Evolutionary conservation across 2,797 vertebrate genomes (phyloP).

Genomic region (Sternarchorhynchus goeldii): DNA sequence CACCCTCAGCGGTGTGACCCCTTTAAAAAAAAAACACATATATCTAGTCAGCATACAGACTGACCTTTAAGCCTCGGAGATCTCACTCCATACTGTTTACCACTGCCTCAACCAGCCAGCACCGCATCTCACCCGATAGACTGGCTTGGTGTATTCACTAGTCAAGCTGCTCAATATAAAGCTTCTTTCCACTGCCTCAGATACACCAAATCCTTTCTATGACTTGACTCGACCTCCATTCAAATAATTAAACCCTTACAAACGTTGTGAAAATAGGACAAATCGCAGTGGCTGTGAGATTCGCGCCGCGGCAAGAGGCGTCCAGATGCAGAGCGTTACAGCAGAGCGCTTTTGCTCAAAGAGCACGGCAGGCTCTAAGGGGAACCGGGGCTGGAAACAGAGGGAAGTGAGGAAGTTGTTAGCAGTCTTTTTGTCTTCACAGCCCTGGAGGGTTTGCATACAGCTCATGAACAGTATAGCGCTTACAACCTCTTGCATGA

Average conservation of each 20-base stretch:
- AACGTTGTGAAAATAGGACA: neutral
- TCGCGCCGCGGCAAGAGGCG: conserved; percentile 3
- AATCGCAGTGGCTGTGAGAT: neutral
- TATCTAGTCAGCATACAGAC: neutral
- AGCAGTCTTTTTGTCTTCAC: conserved; percentile 42
- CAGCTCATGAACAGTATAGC: conserved; percentile 23
- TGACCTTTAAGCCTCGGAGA: neutral
- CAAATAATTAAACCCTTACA: neutral
- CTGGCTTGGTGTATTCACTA: neutral
- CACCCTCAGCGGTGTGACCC: neutral
- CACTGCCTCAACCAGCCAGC: neutral
- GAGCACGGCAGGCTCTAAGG: conserved; percentile 27
- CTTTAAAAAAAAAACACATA: neutral
- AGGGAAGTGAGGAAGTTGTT: conserved; percentile 28
- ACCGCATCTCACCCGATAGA: neutral
- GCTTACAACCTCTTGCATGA: conserved; percentile 43
- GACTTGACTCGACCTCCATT: conserved; percentile 10
- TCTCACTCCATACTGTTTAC: neutral
- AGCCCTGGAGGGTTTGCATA: conserved; percentile 35
- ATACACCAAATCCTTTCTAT: no score
- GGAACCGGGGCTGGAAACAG: conserved; percentile 28
- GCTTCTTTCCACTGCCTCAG: neutral
- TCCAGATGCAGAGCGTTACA: conserved; percentile 52
- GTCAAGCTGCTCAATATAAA: neutral
- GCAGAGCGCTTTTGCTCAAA: conserved; percentile 33